A percentile compares a stretch with the other conserved stretches of the same genome.
phyloP scores from a whole-genome alignment of 2,888 invertebrate genomes.

The Drosophila kanekoi region DNA sequence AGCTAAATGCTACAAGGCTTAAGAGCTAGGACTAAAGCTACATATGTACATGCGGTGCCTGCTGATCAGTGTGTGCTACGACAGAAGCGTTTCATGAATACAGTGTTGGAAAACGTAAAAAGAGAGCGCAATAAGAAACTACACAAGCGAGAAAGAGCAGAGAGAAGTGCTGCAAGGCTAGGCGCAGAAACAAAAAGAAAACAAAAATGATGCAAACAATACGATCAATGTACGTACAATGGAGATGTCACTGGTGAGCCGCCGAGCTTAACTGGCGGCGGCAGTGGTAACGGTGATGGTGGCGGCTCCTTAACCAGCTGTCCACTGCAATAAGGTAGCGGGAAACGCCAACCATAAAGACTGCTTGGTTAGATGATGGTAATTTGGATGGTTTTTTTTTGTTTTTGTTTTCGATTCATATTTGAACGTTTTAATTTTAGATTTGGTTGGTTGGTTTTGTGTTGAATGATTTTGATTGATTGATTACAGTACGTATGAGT shows the following conservation, averaged over 20 bases:
- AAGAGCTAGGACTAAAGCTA: constrained; percentile 14
- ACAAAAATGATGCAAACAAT: constrained; percentile 11
- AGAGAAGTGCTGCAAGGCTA: neutral
- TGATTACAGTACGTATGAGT: constrained; percentile 35
- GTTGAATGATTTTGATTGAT: constrained; percentile 38
- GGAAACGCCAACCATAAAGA: constrained; percentile 98
- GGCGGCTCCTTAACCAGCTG: constrained; percentile 89
- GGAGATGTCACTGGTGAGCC: constrained; percentile 89
- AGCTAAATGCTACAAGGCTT: constrained; percentile 23
- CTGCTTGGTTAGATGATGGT: constrained; percentile 86
- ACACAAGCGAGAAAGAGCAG: constrained; percentile 1
- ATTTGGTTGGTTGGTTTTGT: constrained; percentile 29
- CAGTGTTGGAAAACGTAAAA: constrained; percentile 24
- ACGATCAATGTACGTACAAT: constrained; percentile 86
- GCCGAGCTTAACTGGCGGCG: constrained; percentile 91
- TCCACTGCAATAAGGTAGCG: constrained; percentile 98
- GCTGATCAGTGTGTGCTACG: constrained; percentile 22
- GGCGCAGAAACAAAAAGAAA: too few relatives aligned
- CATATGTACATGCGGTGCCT: constrained; percentile 30
- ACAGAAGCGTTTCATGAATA: constrained; percentile 24
- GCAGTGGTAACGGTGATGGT: constrained; percentile 92
- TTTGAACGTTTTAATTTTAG: constrained; percentile 18
- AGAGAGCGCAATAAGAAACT: constrained; percentile 1
- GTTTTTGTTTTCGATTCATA: constrained; percentile 23
- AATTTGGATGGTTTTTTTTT: constrained; percentile 48